Evolutionary conservation across 2,797 vertebrate genomes (phyloP).

Genomic region (Melanogrammus aeglefinus): DNA sequence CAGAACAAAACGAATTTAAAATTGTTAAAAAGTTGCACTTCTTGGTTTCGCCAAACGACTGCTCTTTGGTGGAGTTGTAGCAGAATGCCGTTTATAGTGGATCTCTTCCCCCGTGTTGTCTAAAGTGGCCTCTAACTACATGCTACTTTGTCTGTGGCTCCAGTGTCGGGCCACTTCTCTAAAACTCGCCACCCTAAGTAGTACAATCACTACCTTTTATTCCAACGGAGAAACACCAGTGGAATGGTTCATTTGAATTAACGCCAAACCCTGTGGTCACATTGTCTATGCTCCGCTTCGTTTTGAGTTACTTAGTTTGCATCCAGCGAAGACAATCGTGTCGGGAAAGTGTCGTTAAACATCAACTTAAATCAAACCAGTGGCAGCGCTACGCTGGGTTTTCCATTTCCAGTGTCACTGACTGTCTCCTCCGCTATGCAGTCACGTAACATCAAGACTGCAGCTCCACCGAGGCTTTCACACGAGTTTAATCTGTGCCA

Average conservation of each 20-base stretch:
- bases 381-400: neutral
- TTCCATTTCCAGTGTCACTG: neutral
- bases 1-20: conserved; percentile 23
- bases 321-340: neutral
- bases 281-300: neutral
- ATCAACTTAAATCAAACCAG: too few relatives aligned
- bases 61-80: neutral
- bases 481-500: neutral
- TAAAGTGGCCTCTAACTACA: neutral
- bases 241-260: neutral
- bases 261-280: neutral
- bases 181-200: neutral
- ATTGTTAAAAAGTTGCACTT: conserved; percentile 30
- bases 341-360: neutral
- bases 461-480: neutral
- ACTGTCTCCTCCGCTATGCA: neutral
- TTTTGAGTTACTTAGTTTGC: neutral
- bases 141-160: conserved; percentile 16
- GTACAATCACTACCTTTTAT: neutral
- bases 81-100: neutral
- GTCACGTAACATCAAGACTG: neutral
- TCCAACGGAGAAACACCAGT: neutral
- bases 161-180: conserved; percentile 13
- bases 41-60: neutral
- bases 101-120: neutral